Conservation (phyloP, 2,797 vertebrate genomes). For the Poecilia wingei region DNA sequence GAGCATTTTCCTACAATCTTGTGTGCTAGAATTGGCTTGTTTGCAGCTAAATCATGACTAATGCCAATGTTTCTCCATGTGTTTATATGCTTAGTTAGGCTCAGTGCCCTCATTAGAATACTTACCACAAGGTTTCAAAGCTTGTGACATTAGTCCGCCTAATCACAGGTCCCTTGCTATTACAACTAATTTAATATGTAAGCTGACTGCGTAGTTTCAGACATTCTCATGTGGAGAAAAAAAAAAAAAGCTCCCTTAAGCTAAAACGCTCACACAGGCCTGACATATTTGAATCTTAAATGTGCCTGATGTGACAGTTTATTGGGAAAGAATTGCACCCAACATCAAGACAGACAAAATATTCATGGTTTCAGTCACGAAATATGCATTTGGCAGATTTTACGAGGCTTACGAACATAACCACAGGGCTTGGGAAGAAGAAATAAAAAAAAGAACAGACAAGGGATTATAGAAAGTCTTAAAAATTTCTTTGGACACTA, state of each 20-base stretch:
- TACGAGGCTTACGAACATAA: constrained; percentile 8
- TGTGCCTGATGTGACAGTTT: constrained; percentile 19
- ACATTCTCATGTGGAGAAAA: not conserved
- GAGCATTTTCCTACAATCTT: not conserved
- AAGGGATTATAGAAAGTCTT: not conserved
- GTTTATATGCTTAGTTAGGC: constrained; percentile 11
- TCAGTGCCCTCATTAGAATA: constrained; percentile 8
- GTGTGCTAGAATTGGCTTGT: not conserved
- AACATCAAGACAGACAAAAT: constrained; percentile 4
- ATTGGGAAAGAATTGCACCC: constrained; percentile 1
- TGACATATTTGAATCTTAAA: constrained; percentile 29
- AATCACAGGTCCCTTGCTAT: constrained; percentile 30
- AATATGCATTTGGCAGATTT: constrained; percentile 21
- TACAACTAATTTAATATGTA: constrained; percentile 29
- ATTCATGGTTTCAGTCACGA: constrained; percentile 18
- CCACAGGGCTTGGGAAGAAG: not conserved
- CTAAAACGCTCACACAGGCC: constrained; percentile 22
- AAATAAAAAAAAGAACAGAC: not conserved
- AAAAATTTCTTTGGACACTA: not conserved
- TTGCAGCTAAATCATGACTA: constrained; percentile 11
- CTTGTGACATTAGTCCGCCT: constrained; percentile 25
- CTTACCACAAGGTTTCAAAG: constrained; percentile 13
- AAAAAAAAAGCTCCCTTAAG: constrained; percentile 14
- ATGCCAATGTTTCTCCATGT: constrained; percentile 6
- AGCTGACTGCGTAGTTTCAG: constrained; percentile 17